These are phyloP conservation scores for Ifrita kowaldi DNA, from an alignment of 2,113 vertebrate species.

Conservation along the genomic window DNA sequence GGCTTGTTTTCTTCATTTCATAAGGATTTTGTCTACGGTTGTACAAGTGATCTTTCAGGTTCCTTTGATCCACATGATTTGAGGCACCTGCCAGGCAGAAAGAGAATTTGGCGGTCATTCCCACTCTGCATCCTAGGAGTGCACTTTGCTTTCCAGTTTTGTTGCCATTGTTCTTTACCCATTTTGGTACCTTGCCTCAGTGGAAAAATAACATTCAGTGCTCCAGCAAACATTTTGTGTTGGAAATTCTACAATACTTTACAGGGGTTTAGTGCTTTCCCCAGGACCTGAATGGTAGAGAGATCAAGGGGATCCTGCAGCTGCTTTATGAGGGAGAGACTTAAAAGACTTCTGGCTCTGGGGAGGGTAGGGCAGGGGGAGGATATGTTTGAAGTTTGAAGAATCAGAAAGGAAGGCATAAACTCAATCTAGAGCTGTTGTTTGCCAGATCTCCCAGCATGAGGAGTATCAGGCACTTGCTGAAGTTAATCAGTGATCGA, in stretches of 20 bases:
- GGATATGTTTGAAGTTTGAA: not conserved
- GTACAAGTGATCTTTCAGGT: not conserved
- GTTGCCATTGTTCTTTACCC: not conserved
- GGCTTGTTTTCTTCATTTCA: not conserved
- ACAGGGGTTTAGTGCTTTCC: not conserved
- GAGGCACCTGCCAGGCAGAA: not conserved
- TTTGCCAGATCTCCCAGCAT: not conserved
- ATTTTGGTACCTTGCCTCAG: not conserved
- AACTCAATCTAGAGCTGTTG: not conserved
- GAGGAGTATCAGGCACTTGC: not conserved
- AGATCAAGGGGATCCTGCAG: constrained; percentile 24
- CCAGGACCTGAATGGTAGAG: not conserved
- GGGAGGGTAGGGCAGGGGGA: not conserved
- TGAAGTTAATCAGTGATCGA: not conserved
- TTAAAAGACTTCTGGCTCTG: not conserved
- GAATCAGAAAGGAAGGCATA: not conserved
- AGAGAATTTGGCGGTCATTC: not conserved
- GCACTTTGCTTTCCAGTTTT: not conserved
- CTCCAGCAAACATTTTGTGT: not conserved
- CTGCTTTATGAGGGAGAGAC: not conserved
- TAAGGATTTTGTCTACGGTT: not conserved
- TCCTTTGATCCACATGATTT: not conserved
- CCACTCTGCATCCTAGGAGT: not conserved
- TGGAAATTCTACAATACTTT: not conserved
- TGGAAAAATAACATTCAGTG: not conserved